phyloP scores from a whole-genome alignment of 2,888 invertebrate species.

The Ptilodon capucinus region DNA sequence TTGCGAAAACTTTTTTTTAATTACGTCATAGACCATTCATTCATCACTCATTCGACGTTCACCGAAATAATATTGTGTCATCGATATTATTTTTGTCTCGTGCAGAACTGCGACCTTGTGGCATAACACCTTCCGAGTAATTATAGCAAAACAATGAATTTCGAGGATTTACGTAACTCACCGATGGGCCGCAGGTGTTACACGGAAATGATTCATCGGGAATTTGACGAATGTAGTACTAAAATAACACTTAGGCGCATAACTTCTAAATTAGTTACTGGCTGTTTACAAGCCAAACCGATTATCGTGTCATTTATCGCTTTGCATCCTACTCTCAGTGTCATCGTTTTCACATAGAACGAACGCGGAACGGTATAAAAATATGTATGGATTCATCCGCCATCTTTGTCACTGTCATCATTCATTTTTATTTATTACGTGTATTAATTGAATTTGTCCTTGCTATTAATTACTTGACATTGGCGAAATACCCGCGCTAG shows the following conservation, averaged over 20 bases:
- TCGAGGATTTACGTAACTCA: slow-evolving; percentile 28
- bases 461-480: too few species aligned
- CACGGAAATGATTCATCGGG: slow-evolving; percentile 29
- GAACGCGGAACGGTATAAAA: too few species aligned
- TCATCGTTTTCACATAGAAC: too few species aligned
- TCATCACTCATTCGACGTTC: slow-evolving; percentile 14
- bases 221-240: slow-evolving; percentile 9
- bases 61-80: not conserved
- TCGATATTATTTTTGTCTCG: slow-evolving; percentile 28
- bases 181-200: slow-evolving; percentile 34
- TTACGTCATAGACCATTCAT: slow-evolving; percentile 3
- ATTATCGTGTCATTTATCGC: not conserved
- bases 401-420: too few species aligned
- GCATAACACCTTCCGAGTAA: slow-evolving; percentile 21
- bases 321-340: too few species aligned
- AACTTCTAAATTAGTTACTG: too few species aligned
- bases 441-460: too few species aligned
- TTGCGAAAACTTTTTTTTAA: not conserved
- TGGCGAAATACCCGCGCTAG: too few species aligned
- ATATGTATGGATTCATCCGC: too few species aligned
- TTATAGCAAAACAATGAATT: slow-evolving; percentile 40
- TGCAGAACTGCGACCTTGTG: slow-evolving; percentile 25
- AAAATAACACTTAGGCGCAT: slow-evolving; percentile 5
- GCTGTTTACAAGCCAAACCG: too few species aligned
- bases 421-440: too few species aligned